Percentiles rank a stretch among this genome's conserved stretches.
Conservation (phyloP, 2,888 invertebrate genomes). For the Drosophila borealis region DNA sequence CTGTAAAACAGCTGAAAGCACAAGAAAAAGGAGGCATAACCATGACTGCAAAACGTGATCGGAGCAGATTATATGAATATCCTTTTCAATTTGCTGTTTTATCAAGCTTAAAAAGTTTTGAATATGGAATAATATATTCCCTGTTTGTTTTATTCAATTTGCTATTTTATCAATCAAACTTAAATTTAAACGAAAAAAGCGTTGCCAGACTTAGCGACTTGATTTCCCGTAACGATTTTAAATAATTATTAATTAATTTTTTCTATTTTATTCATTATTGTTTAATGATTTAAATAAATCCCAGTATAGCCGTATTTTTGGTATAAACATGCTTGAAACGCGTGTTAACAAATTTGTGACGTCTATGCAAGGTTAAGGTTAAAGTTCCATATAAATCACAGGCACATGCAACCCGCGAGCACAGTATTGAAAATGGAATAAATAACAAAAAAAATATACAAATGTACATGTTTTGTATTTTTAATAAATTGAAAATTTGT, state of each 20-base stretch:
- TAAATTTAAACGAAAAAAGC: too few species aligned
- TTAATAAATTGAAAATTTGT: slow-evolving; percentile 58
- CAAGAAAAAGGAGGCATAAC: background rate
- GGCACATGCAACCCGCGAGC: slow-evolving; percentile 64
- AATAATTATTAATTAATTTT: background rate
- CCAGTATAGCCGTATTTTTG: background rate
- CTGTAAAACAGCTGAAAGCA: background rate
- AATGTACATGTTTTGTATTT: slow-evolving; percentile 12
- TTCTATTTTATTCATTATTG: background rate
- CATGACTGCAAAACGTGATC: too few species aligned
- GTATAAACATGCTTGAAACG: slow-evolving; percentile 49
- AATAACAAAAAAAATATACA: background rate
- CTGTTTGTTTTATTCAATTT: background rate
- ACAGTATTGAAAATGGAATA: slow-evolving; percentile 48
- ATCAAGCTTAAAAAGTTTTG: too few species aligned
- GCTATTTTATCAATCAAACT: too few species aligned
- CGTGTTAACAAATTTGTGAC: slow-evolving; percentile 60
- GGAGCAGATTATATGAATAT: too few species aligned
- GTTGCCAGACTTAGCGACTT: too few species aligned
- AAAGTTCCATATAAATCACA: slow-evolving; percentile 70
- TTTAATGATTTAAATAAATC: background rate
- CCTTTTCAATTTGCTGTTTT: too few species aligned
- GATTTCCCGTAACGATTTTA: background rate
- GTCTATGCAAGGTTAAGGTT: slow-evolving; percentile 64
- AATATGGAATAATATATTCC: too few species aligned